These are phyloP conservation scores for Xiphorhynchus elegans DNA, from an alignment of 2,113 vertebrate genomes.

Conservation along the genomic window DNA sequence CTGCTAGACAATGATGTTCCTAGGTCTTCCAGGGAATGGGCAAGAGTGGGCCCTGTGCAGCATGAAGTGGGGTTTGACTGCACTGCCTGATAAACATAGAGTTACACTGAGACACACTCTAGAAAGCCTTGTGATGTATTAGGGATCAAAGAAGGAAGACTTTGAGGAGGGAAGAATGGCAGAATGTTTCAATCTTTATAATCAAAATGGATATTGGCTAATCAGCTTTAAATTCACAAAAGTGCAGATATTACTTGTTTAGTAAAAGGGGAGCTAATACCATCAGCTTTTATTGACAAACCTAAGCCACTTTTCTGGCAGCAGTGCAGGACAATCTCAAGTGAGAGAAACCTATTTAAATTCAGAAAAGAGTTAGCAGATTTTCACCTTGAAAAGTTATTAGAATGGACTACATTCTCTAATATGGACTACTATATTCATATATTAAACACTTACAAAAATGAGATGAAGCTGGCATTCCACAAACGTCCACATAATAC, in stretches of 20 bases:
- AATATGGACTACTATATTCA: background rate
- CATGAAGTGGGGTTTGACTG: background rate
- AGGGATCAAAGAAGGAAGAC: background rate
- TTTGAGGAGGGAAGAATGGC: background rate
- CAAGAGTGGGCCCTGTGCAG: background rate
- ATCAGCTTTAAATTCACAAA: slow-evolving; percentile 32
- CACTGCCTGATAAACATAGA: background rate
- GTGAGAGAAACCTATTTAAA: background rate
- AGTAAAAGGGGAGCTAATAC: background rate
- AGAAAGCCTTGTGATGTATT: background rate
- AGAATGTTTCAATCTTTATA: background rate
- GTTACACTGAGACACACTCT: background rate
- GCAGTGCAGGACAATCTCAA: background rate
- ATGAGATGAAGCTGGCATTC: background rate
- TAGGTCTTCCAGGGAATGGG: background rate
- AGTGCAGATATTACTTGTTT: background rate
- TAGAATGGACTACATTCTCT: background rate
- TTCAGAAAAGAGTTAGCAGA: background rate
- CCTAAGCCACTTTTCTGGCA: background rate
- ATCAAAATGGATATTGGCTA: slow-evolving; percentile 14
- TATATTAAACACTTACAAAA: background rate
- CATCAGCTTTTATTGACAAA: background rate
- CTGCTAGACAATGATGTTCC: background rate
- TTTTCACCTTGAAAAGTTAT: background rate
- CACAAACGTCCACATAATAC: background rate